These are phyloP conservation scores for Andrena cerasifolii DNA, from an alignment of 1,140 invertebrate species.

Conservation along the genomic window DNA sequence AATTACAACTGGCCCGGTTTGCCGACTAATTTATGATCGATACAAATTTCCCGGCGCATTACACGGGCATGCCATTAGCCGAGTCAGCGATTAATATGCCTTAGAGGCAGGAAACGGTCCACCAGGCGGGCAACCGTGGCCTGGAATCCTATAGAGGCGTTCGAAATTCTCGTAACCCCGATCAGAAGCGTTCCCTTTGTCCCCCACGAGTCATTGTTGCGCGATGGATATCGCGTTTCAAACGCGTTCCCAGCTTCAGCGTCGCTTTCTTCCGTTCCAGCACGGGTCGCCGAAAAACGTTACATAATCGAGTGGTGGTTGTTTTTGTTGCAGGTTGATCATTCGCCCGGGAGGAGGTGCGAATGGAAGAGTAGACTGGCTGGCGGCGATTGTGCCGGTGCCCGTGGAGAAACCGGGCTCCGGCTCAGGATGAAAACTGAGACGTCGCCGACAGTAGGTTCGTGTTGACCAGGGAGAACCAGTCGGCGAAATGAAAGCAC, in stretches of 20 bases:
- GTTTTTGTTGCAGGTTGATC: slow-evolving; percentile 54
- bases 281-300: not conserved
- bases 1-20: slow-evolving; percentile 21
- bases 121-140: not conserved
- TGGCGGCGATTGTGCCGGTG: not conserved
- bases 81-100: slow-evolving; percentile 65
- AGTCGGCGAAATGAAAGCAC: slow-evolving; percentile 63
- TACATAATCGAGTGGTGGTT: slow-evolving; percentile 18
- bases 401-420: slow-evolving; percentile 19
- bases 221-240: too few relatives aligned
- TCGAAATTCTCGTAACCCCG: not conserved
- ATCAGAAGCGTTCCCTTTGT: not conserved
- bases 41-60: slow-evolving; percentile 51
- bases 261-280: too few relatives aligned
- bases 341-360: slow-evolving; percentile 1
- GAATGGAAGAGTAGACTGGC: slow-evolving; percentile 32
- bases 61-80: slow-evolving; percentile 54
- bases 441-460: slow-evolving; percentile 50
- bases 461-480: slow-evolving; percentile 45
- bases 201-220: too few relatives aligned
- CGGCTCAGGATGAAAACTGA: slow-evolving; percentile 66
- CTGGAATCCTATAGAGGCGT: not conserved
- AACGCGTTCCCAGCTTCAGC: too few relatives aligned
- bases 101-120: slow-evolving; percentile 25
- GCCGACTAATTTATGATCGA: slow-evolving; percentile 63